These are phyloP conservation scores for Callipepla squamata DNA, from an alignment of 2,113 vertebrate species.

Conservation along the genomic window DNA sequence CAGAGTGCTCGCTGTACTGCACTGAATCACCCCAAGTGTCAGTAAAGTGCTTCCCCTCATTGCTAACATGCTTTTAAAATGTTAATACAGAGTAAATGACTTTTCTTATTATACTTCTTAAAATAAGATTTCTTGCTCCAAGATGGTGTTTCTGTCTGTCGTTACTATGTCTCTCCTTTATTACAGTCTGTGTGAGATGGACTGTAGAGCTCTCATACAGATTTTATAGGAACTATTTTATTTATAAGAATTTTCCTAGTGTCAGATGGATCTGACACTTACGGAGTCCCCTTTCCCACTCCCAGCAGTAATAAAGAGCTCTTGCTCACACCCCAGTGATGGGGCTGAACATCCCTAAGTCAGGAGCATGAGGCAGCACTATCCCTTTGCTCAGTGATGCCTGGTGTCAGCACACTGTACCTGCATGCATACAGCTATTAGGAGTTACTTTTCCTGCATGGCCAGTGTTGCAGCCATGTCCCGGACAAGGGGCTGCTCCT, in stretches of 20 bases:
- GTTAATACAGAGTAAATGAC: constrained; percentile 65
- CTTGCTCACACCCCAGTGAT: background rate
- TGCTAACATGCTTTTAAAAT: constrained; percentile 39
- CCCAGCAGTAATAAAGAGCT: background rate
- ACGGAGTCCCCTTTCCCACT: constrained; percentile 24
- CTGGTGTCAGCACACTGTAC: background rate
- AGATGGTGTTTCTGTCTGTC: constrained; percentile 24
- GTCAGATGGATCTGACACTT: constrained; percentile 73
- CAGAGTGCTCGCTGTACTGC: background rate
- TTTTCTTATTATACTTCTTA: constrained; percentile 67
- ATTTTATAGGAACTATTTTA: constrained; percentile 80
- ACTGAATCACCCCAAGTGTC: background rate
- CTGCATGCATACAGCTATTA: fast-evolving
- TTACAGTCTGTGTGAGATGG: constrained; percentile 65
- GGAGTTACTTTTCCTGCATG: fast-evolving
- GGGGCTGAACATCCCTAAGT: background rate
- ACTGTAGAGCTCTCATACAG: constrained; percentile 71
- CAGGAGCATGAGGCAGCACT: fast-evolving
- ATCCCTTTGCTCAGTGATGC: fast-evolving
- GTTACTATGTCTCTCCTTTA: constrained; percentile 42
- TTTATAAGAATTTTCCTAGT: constrained; percentile 81
- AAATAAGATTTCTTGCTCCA: constrained; percentile 62
- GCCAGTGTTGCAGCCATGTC: background rate
- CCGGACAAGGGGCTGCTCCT: background rate
- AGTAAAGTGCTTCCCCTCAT: background rate